These are phyloP conservation scores for Limulus polyphemus DNA, from an alignment of 2,888 invertebrate species.

Conservation along the genomic window DNA sequence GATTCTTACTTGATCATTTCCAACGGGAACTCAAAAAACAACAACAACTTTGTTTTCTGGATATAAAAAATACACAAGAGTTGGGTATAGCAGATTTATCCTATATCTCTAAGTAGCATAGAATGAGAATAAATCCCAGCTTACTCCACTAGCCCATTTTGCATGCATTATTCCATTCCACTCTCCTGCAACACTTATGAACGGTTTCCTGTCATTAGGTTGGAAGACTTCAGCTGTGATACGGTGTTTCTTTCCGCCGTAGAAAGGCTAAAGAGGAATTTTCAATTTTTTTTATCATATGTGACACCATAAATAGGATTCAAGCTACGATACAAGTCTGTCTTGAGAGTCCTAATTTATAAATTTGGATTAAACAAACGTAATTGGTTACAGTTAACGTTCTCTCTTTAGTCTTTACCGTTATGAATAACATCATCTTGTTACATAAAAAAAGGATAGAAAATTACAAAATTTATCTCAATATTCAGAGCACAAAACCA, in stretches of 20 bases:
- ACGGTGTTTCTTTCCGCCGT: slow-evolving; percentile 86
- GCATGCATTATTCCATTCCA: slow-evolving; percentile 96
- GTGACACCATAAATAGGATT: no score
- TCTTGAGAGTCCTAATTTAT: no score
- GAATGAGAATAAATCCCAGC: background rate
- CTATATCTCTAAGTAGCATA: background rate
- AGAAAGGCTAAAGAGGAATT: slow-evolving; percentile 57
- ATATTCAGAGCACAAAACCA: no score
- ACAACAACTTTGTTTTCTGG: background rate
- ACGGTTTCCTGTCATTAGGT: slow-evolving; percentile 70
- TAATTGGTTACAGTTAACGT: no score
- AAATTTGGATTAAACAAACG: no score
- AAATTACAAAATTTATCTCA: no score
- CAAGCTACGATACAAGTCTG: no score
- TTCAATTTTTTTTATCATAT: background rate
- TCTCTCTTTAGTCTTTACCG: no score
- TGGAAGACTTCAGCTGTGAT: slow-evolving; percentile 63
- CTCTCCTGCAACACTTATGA: slow-evolving; percentile 77
- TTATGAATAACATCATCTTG: no score
- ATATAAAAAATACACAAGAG: background rate
- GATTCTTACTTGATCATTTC: no score
- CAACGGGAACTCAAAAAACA: background rate
- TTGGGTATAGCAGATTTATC: background rate
- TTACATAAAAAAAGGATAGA: no score
- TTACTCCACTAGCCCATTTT: slow-evolving; percentile 58